Base-by-base conservation (phyloP, 2,797 vertebrate genomes). In the Trichosurus vulpecula region DNA sequence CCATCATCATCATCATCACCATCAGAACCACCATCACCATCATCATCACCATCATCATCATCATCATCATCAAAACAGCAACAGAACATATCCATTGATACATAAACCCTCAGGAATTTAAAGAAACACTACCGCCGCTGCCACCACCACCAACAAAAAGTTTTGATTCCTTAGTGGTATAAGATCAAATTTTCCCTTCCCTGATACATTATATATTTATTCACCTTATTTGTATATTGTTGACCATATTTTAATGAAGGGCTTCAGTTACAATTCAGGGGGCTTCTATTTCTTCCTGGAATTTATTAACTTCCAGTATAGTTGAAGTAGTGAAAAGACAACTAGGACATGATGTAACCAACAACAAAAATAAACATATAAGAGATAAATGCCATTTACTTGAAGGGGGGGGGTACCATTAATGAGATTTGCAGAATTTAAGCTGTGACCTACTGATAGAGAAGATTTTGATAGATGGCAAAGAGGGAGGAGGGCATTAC, bases 161-260 rank as follows among this genome's bases (percentile, higher is more conserved):
- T n/a, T 89, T 47, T 54, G 47, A 3, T 94, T 90, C 29, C 12
- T 92, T 92, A n/a, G 16, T 1, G 0, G 22, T 29, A 52, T 93
- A 53, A 92, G 55, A 35, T 55, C 25, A 87, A 91, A 94, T 55
- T 96, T 96, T 9, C 3, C 27, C 14, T 41, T 90, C 54, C 52
- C 66, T 52, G 61, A 81, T 57, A 66, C 12, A 74, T 81, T 93
- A n/a, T 89, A 66, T 41, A 81, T 92, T 57, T 92, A 94, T 29
- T 56, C 81, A 94, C 6, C n/a, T 91, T 95, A 90, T 95, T 95
- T 90, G 61, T 90, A 74, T 29, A 74, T 4, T 92, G 0, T 53
- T 0, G 74, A 61, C 29, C 2, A 91, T 92, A 90, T 94, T 94
- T 94, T 93, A 95, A 92, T 92, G 92, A 95, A 66, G 14, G 53